Conservation (phyloP, 2,888 invertebrate genomes). For the Sphaerophoria taeniata region DNA sequence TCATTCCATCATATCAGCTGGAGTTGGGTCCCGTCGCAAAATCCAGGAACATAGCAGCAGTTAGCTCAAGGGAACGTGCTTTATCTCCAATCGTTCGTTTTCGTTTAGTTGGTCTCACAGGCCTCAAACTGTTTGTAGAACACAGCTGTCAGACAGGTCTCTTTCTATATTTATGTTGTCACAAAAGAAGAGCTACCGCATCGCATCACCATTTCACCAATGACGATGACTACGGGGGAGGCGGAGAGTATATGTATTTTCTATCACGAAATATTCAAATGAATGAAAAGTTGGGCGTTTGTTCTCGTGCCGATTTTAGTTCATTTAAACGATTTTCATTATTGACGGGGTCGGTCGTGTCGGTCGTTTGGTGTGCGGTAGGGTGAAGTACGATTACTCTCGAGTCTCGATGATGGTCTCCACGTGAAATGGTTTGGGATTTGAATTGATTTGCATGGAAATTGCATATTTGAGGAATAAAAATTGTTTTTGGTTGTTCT, state of each 20-base stretch:
- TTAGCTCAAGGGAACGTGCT: constrained; percentile 49
- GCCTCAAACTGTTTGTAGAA: background rate
- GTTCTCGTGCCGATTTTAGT: constrained; percentile 33
- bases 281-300: constrained; percentile 52
- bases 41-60: background rate
- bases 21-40: constrained; percentile 27
- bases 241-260: background rate
- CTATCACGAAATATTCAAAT: constrained; percentile 69
- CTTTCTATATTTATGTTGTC: constrained; percentile 48
- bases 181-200: background rate
- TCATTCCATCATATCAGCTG: constrained; percentile 22
- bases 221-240: no score
- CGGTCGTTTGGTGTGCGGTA: background rate
- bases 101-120: constrained; percentile 20
- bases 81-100: constrained; percentile 57
- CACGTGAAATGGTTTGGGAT: constrained; percentile 1
- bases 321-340: constrained; percentile 49
- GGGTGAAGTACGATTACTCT: no score
- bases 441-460: constrained; percentile 69
- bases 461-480: constrained; percentile 57
- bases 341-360: background rate
- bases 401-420: background rate
- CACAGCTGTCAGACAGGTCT: constrained; percentile 23
- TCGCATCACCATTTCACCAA: no score
- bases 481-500: background rate